Evolutionary conservation across 2,888 invertebrate species (phyloP), one percentile per base, ranked within the genome.

Genomic region (Tridacna crocea): DNA sequence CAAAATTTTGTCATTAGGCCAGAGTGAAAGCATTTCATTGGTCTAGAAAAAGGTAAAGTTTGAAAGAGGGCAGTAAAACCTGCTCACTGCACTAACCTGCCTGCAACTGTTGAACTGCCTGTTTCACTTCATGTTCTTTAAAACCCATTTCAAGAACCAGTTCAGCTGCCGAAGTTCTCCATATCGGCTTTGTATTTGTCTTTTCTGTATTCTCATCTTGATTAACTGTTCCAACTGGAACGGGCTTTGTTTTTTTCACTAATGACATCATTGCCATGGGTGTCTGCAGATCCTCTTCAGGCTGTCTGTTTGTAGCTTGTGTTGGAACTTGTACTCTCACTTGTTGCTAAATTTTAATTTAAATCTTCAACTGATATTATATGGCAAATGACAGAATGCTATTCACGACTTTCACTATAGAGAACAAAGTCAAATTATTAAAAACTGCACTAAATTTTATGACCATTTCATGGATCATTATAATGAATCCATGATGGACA

Each of bases 131-230:
- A 10, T 24, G n/a, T 19, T 46, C 47, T n/a, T 47, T 13, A 68
- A 68, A 68, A 0, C 68, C 68, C 68, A 68, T 68, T n/a, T 68
- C 47, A 27, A 68, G 68, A 1, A 68, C 68, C 10, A 11, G n/a
- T 22, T 46, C 47, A 11, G 47, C 68, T 46, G 19, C 47, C 17
- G 19, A 13, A 47, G 46, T 19, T 46, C 36, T 27, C 66, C 66
- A 66, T 26, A 15, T 26, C 27, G 19, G 47, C 55, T 6, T 55
- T 6, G 19, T 55, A 19, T 17, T 55, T 55, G 55, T 17, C 0
- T 63, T 63, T 6, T 63, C 63, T 63, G 26, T 63, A 11, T 2
- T 63, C 11, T 10, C 27, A 63, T 4, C n/a, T 19, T 24, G 22
- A 12, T 2, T n/a, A 46, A 46, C 27, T 47, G 6, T 36, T 12